Evolutionary conservation across 2,888 invertebrate species (phyloP).

Genomic region (Lithophane semibrunnea): DNA sequence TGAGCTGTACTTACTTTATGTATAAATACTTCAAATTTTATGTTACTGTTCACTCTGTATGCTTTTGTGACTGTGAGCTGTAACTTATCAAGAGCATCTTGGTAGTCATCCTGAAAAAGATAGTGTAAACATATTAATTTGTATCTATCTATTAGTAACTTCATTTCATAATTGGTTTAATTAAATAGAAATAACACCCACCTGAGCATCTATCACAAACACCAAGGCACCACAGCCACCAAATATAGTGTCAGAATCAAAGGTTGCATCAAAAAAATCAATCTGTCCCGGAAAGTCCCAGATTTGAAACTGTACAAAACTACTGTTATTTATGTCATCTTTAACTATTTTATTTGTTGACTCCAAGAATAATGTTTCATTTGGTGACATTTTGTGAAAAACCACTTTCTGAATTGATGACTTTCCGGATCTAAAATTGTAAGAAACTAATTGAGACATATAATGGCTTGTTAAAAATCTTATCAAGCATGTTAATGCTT

Average conservation of each 20-base stretch:
- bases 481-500: neutral
- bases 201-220: conserved; percentile 99
- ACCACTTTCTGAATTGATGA: conserved; percentile 99
- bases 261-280: conserved; percentile 98
- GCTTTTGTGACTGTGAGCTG: conserved; percentile 98
- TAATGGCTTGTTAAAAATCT: neutral
- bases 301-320: conserved; percentile 99
- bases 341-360: conserved; percentile 99
- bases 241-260: conserved; percentile 99
- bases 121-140: neutral
- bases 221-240: conserved; percentile 99
- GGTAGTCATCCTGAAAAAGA: conserved; percentile 96
- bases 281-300: conserved; percentile 99
- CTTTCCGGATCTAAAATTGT: conserved; percentile 96
- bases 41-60: conserved; percentile 98
- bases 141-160: neutral
- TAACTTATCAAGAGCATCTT: conserved; percentile 98
- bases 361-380: conserved; percentile 99
- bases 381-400: conserved; percentile 99
- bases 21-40: conserved; percentile 99
- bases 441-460: conserved; percentile 3
- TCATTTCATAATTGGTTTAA: neutral
- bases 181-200: conserved; percentile 69
- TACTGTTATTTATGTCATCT: conserved; percentile 98
- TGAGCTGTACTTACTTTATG: conserved; percentile 93